These are phyloP conservation scores for Drosophila miranda DNA, from an alignment of 1,140 invertebrate genomes.

Conservation along the genomic window DNA sequence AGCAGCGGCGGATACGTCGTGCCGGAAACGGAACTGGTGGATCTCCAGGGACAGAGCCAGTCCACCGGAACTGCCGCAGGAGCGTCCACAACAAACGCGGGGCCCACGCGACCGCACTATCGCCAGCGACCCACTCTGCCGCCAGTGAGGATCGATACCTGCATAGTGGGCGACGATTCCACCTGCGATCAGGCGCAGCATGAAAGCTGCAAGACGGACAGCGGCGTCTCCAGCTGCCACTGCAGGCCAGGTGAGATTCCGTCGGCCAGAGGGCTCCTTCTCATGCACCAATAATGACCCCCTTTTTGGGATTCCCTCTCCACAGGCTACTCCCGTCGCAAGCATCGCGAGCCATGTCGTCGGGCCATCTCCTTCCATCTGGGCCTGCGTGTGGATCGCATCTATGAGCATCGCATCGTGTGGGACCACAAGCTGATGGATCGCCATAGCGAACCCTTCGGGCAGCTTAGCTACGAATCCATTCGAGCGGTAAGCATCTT, in stretches of 20 bases:
- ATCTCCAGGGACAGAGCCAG: slow-evolving; percentile 53
- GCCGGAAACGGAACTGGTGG: slow-evolving; percentile 81
- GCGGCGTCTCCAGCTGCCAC: slow-evolving; percentile 95
- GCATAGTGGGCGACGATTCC: slow-evolving; percentile 96
- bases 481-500: slow-evolving; percentile 89
- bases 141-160: slow-evolving; percentile 93
- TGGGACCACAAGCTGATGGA: slow-evolving; percentile 90
- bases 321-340: slow-evolving; percentile 89
- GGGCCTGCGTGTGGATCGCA: slow-evolving; percentile 90
- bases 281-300: too few relatives aligned
- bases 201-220: slow-evolving; percentile 93
- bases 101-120: slow-evolving; percentile 83
- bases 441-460: slow-evolving; percentile 90
- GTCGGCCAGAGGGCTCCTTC: too few relatives aligned
- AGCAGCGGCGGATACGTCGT: slow-evolving; percentile 83
- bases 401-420: slow-evolving; percentile 89
- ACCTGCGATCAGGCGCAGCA: slow-evolving; percentile 94
- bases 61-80: slow-evolving; percentile 45
- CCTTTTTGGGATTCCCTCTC: too few relatives aligned
- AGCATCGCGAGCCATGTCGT: slow-evolving; percentile 90
- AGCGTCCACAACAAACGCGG: slow-evolving; percentile 72
- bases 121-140: slow-evolving; percentile 85
- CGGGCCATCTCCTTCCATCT: slow-evolving; percentile 91
- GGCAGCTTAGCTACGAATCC: slow-evolving; percentile 92
- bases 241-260: slow-evolving; percentile 87